Evolutionary conservation across 2,113 vertebrate genomes (phyloP).

Genomic region (Sporophila hypoxantha): DNA sequence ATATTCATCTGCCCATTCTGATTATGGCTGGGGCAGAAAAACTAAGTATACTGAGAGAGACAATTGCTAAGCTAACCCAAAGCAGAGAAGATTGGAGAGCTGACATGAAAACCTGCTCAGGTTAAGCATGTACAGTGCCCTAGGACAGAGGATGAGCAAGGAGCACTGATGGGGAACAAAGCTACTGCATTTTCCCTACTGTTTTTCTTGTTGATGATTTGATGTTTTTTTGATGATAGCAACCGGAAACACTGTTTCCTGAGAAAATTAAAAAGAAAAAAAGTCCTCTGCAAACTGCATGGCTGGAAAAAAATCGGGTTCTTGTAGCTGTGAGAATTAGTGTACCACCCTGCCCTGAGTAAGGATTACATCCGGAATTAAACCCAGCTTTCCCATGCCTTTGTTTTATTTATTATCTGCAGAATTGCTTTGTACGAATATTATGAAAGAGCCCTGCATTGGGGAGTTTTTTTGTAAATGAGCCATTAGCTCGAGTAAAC

Average conservation of each 20-base stretch:
- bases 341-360: background rate
- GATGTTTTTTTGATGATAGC: background rate
- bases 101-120: conserved; percentile 10
- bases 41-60: background rate
- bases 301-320: background rate
- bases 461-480: conserved; percentile 20
- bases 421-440: background rate
- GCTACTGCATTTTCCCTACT: conserved; percentile 19
- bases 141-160: conserved; percentile 2
- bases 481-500: background rate
- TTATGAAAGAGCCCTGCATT: background rate
- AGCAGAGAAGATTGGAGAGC: conserved; percentile 7
- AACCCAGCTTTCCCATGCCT: background rate
- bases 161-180: conserved; percentile 6
- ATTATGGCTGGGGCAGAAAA: background rate
- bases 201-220: background rate
- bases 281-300: background rate
- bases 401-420: conserved; percentile 31
- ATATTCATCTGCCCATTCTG: background rate
- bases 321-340: background rate
- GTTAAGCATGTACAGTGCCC: background rate
- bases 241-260: background rate
- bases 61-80: background rate
- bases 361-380: background rate
- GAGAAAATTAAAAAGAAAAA: background rate